phyloP scores from a whole-genome alignment of 30 jellyfish, hydroid and myxozoan genomes.

The Aurelia sp. region DNA sequence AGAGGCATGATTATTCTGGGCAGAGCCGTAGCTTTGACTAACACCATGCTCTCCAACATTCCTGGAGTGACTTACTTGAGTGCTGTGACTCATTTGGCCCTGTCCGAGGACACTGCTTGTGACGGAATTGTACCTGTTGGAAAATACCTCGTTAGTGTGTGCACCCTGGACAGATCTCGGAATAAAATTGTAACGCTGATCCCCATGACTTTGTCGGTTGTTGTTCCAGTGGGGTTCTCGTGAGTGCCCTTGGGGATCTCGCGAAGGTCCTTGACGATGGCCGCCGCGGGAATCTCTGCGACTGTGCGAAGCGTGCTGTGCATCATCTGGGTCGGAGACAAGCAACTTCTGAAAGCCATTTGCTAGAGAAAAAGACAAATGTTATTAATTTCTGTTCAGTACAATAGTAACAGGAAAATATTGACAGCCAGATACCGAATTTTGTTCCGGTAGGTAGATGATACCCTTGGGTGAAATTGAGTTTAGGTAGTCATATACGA shows the following conservation, averaged over 20 bases:
- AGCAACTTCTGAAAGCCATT: conserved; percentile 50
- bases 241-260: neutral
- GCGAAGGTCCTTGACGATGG: neutral
- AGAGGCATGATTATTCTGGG: neutral
- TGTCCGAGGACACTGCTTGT: neutral
- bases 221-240: neutral
- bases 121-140: conserved; percentile 4
- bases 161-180: conserved; percentile 12
- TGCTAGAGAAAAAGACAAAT: conserved; percentile 5
- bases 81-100: neutral
- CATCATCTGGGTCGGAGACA: conserved; percentile 34
- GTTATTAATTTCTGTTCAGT: too few relatives aligned
- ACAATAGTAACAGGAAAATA: too few relatives aligned
- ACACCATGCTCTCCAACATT: neutral
- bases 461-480: too few relatives aligned
- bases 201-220: neutral
- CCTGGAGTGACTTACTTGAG: neutral
- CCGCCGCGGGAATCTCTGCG: neutral
- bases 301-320: neutral
- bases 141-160: conserved; percentile 25
- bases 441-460: too few relatives aligned
- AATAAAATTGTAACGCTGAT: conserved; percentile 4
- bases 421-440: too few relatives aligned
- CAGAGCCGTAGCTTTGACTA: neutral
- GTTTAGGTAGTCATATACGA: too few relatives aligned